These are phyloP conservation scores for Hycleus phaleratus DNA, from an alignment of 1,140 invertebrate genomes.

Conservation along the genomic window DNA sequence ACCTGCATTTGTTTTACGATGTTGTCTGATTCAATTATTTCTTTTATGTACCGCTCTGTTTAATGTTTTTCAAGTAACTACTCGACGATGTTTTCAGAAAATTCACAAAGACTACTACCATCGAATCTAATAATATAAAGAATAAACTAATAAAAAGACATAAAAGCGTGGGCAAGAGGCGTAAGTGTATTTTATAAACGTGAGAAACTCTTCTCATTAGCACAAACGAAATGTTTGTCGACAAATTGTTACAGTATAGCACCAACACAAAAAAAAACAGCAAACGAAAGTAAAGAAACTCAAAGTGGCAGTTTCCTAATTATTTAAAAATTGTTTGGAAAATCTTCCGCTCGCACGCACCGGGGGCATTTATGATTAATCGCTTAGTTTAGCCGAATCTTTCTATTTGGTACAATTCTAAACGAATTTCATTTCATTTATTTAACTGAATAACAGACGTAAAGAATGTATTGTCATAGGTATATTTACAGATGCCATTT, in stretches of 20 bases:
- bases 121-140: constrained; percentile 8
- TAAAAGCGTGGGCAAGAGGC: constrained; percentile 3
- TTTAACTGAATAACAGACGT: constrained; percentile 11
- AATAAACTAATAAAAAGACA: constrained; percentile 10
- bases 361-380: no score
- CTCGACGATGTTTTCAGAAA: background rate
- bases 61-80: constrained; percentile 17
- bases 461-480: constrained; percentile 12
- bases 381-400: no score
- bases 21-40: constrained; percentile 23
- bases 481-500: constrained; percentile 14
- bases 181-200: background rate
- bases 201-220: constrained; percentile 1
- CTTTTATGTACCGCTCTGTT: constrained; percentile 17
- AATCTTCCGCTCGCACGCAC: no score
- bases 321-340: no score
- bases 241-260: no score
- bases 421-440: constrained; percentile 2
- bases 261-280: no score
- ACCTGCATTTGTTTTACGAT: constrained; percentile 23
- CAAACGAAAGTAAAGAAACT: no score
- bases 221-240: no score
- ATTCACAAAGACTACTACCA: constrained; percentile 6
- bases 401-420: background rate
- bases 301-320: no score